A percentile compares a stretch with the other conserved stretches of the same genome.
These are phyloP conservation scores for Ceratotherium simum DNA, from an alignment of 2,113 vertebrate species.

Conservation along the genomic window DNA sequence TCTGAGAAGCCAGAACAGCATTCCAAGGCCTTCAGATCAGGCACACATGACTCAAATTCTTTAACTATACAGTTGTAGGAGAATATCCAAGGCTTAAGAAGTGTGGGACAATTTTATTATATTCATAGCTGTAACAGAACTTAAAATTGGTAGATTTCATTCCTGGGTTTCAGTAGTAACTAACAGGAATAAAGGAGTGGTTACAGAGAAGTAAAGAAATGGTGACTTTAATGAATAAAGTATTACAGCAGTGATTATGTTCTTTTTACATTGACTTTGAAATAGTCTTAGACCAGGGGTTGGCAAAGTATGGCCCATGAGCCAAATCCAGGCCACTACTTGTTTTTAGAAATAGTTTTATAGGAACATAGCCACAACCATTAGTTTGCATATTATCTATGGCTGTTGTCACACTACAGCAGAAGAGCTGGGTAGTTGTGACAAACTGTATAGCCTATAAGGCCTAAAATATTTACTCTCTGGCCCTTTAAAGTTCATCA, in stretches of 20 bases:
- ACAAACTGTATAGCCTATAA: background rate
- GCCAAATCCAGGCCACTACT: background rate
- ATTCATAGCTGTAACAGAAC: background rate
- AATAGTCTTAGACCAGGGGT: background rate
- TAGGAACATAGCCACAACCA: background rate
- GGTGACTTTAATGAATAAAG: background rate
- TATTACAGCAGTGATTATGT: background rate
- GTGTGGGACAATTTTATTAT: background rate
- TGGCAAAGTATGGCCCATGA: background rate
- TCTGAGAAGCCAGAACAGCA: background rate
- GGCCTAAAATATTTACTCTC: background rate
- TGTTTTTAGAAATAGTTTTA: background rate
- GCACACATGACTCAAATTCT: background rate
- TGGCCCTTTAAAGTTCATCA: background rate
- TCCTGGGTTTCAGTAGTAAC: background rate
- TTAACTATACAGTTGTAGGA: background rate
- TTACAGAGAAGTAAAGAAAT: constrained; percentile 18
- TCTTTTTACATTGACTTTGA: background rate
- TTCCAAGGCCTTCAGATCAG: background rate
- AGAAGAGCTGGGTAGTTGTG: background rate
- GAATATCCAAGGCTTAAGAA: background rate
- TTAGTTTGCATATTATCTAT: background rate
- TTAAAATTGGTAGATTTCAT: constrained; percentile 34
- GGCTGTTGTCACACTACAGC: background rate
- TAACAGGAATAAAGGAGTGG: background rate